These are phyloP conservation scores for Plutomurus gul DNA, from an alignment of 1,140 invertebrate genomes.

Conservation along the genomic window DNA sequence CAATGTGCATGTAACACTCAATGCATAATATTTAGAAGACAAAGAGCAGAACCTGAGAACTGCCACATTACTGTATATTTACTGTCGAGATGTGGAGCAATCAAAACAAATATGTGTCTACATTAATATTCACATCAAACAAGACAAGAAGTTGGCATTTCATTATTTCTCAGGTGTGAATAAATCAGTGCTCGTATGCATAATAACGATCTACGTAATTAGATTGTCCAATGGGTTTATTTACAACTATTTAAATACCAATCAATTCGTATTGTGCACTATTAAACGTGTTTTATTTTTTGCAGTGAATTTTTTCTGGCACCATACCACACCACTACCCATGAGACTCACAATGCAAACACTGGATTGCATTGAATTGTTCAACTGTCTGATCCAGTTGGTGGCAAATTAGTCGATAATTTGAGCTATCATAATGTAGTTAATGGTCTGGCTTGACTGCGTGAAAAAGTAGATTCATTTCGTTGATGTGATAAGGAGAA, in stretches of 20 bases:
- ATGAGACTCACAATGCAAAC: no score
- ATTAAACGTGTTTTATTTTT: neutral
- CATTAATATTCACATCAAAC: conserved; percentile 4
- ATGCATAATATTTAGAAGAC: neutral
- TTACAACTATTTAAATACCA: neutral
- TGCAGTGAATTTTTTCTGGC: conserved; percentile 8
- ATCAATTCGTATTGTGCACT: neutral
- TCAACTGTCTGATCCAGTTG: neutral
- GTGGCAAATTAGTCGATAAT: conserved; percentile 12
- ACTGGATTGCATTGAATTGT: neutral
- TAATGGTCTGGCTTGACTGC: neutral
- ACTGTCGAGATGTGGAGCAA: conserved; percentile 5
- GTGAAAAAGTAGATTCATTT: neutral
- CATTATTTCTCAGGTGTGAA: neutral
- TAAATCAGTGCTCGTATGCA: neutral
- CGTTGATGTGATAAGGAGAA: neutral
- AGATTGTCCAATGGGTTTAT: neutral
- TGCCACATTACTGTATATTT: conserved; percentile 10
- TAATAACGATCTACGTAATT: conserved; percentile 3
- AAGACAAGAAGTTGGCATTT: neutral
- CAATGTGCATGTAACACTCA: neutral
- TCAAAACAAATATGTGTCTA: conserved; percentile 22
- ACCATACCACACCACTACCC: no score
- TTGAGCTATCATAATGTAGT: neutral
- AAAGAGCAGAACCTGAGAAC: conserved; percentile 16